phyloP scores from a whole-genome alignment of 2,888 invertebrate genomes.

The Conus canariensis region DNA sequence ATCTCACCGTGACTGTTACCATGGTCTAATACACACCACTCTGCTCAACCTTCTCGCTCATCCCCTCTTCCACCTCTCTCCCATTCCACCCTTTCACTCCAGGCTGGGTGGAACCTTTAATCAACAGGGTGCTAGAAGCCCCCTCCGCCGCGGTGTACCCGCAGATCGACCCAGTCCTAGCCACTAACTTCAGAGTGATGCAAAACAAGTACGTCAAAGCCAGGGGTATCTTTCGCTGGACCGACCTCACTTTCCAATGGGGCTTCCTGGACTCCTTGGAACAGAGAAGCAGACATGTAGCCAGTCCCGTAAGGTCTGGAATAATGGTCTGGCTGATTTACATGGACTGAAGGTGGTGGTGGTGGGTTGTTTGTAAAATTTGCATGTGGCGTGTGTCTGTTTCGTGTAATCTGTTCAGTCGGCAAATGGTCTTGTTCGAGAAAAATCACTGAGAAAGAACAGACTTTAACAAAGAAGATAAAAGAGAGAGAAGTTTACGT shows the following conservation, averaged over 20 bases:
- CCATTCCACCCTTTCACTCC: neutral
- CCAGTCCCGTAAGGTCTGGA: neutral
- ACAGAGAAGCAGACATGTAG: too few species aligned
- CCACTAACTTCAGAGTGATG: neutral
- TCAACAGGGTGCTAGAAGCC: neutral
- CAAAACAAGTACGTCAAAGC: neutral
- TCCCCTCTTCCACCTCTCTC: neutral
- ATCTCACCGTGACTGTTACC: too few species aligned
- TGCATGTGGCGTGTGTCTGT: too few species aligned
- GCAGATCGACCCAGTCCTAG: neutral
- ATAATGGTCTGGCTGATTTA: too few species aligned
- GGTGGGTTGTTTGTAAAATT: too few species aligned
- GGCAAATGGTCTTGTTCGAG: too few species aligned
- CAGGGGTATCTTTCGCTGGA: slow-evolving; percentile 7
- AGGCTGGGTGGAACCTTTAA: neutral
- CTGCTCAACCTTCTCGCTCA: too few species aligned
- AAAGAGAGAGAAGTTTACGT: too few species aligned
- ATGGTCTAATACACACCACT: too few species aligned
- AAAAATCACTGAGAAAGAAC: neutral
- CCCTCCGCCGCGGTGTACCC: neutral
- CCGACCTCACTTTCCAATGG: slow-evolving; percentile 15
- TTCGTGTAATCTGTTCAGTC: too few species aligned
- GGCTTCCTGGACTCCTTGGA: neutral
- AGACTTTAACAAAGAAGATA: neutral
- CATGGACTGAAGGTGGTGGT: too few species aligned